A percentile compares a stretch with the other conserved stretches of the same genome.
phyloP scores from a whole-genome alignment of 1,140 invertebrate genomes.

The Centruroides vittatus region DNA sequence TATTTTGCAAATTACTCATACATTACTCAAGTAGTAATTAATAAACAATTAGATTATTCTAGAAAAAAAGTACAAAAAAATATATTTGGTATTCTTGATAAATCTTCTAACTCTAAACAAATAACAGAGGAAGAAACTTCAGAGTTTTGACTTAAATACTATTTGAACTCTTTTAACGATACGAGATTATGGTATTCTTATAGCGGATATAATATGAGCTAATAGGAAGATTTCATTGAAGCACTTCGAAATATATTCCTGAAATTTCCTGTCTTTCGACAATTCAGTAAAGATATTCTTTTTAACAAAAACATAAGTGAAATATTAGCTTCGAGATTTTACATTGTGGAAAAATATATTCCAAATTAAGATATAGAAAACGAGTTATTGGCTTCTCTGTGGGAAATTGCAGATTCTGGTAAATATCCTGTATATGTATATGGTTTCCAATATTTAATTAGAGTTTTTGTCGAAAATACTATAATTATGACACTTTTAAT shows the following conservation, averaged over 20 bases:
- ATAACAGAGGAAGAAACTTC: constrained; percentile 58
- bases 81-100: constrained; percentile 59
- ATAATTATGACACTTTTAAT: constrained; percentile 84
- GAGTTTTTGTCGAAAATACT: constrained; percentile 82
- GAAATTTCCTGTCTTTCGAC: constrained; percentile 37
- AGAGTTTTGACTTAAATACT: constrained; percentile 77
- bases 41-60: constrained; percentile 69
- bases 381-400: constrained; percentile 66
- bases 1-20: constrained; percentile 84
- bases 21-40: constrained; percentile 69
- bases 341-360: constrained; percentile 78
- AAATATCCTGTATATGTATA: constrained; percentile 71
- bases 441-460: constrained; percentile 89
- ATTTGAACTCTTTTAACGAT: constrained; percentile 55
- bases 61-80: constrained; percentile 56
- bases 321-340: constrained; percentile 66
- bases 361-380: constrained; percentile 77
- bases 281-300: constrained; percentile 63
- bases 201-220: constrained; percentile 54
- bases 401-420: constrained; percentile 58
- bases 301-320: constrained; percentile 55
- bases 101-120: constrained; percentile 65
- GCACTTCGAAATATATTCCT: constrained; percentile 47
- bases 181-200: constrained; percentile 45
- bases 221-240: constrained; percentile 55